Evolutionary conservation across 2,113 vertebrate genomes (phyloP).

Genomic region (Phalacrocorax pelagicus): DNA sequence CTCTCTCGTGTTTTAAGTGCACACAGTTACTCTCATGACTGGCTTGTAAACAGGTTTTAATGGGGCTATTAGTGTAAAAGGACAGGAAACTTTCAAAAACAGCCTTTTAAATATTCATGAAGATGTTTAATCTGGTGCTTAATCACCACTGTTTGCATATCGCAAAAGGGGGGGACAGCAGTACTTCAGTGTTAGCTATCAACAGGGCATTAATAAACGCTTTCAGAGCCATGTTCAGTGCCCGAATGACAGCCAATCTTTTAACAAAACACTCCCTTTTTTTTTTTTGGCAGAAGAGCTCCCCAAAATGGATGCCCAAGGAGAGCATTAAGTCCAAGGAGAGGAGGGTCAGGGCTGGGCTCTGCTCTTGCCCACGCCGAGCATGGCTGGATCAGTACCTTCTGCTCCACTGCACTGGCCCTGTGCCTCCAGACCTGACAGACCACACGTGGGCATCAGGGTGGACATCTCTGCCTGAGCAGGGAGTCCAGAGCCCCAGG

Average conservation of each 20-base stretch:
- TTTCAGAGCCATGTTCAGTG: slow-evolving; percentile 64
- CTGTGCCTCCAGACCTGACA: rapidly evolving
- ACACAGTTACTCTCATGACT: slow-evolving; percentile 85
- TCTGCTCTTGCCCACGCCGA: background rate
- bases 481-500: background rate
- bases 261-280: background rate
- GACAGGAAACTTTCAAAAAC: slow-evolving; percentile 91
- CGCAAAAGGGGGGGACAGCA: slow-evolving; percentile 65
- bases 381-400: background rate
- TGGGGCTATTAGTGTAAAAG: slow-evolving; percentile 94
- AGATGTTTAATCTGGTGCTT: slow-evolving; percentile 90
- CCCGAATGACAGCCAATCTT: background rate
- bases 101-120: slow-evolving; percentile 90
- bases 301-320: background rate
- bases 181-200: slow-evolving; percentile 65
- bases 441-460: too few relatives aligned
- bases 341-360: background rate
- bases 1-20: slow-evolving; percentile 85
- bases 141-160: slow-evolving; percentile 90
- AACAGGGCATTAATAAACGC: slow-evolving; percentile 78
- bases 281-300: background rate
- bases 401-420: background rate
- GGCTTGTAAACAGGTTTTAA: slow-evolving; percentile 94
- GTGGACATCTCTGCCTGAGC: background rate
- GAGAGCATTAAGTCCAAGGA: background rate